Evolutionary conservation across 2,888 invertebrate species (phyloP).

Genomic region (Sarcophaga caerulescens): DNA sequence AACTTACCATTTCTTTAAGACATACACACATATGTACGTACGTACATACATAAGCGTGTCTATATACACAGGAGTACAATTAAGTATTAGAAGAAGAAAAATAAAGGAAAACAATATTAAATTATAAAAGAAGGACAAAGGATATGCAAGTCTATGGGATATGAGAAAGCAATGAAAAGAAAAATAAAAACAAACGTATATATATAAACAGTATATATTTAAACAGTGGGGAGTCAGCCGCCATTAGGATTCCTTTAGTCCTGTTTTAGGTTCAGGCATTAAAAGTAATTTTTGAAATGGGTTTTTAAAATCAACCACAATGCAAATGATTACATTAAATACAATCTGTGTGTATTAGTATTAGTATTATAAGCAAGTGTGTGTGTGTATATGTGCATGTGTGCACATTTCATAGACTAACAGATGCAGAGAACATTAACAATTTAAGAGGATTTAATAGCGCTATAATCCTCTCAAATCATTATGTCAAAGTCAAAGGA

Average conservation of each 20-base stretch:
- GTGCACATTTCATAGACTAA: constrained; percentile 22
- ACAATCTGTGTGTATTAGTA: constrained; percentile 15
- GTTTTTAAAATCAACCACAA: constrained; percentile 59
- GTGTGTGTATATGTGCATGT: neutral
- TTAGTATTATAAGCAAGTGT: neutral
- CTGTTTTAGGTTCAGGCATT: constrained; percentile 60
- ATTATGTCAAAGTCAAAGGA: constrained; percentile 66
- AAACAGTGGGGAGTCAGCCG: constrained; percentile 55
- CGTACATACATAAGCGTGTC: no score
- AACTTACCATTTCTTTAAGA: neutral
- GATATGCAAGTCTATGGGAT: constrained; percentile 37
- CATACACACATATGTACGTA: no score
- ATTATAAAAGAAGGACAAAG: neutral
- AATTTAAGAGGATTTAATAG: constrained; percentile 68
- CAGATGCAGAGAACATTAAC: constrained; percentile 62
- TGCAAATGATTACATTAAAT: constrained; percentile 51
- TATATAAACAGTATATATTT: constrained; percentile 5
- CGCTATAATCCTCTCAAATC: constrained; percentile 67
- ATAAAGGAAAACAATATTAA: constrained; percentile 25
- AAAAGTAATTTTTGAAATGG: constrained; percentile 64
- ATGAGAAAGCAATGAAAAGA: neutral
- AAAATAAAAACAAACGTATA: neutral
- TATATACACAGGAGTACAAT: no score
- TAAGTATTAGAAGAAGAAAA: no score
- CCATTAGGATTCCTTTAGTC: constrained; percentile 41